These are phyloP conservation scores for Epicauta chinensis DNA, from an alignment of 1,140 invertebrate species.

Conservation along the genomic window DNA sequence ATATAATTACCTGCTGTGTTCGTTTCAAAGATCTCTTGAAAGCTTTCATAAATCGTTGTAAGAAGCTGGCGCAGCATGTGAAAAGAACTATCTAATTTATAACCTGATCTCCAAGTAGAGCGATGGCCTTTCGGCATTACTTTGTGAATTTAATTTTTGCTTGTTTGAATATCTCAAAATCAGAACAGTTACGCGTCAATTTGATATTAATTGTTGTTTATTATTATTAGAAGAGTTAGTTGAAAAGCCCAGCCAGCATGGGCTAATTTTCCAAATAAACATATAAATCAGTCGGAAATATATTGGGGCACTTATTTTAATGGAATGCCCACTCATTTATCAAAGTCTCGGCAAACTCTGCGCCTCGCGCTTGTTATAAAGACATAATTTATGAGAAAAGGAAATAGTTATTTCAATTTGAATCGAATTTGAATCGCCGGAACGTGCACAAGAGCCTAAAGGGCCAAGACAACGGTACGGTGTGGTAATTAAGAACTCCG, in stretches of 20 bases:
- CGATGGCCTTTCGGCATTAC: neutral
- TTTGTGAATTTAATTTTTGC: too few relatives aligned
- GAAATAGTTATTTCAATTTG: constrained; percentile 40
- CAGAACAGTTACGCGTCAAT: too few relatives aligned
- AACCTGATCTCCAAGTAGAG: neutral
- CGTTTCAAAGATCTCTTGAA: constrained; percentile 15
- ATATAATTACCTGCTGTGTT: constrained; percentile 18
- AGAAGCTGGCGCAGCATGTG: constrained; percentile 12
- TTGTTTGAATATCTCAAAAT: too few relatives aligned
- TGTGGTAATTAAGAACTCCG: constrained; percentile 33
- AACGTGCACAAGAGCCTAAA: constrained; percentile 32
- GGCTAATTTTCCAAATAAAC: constrained; percentile 34
- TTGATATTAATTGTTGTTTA: too few relatives aligned
- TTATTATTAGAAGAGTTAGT: too few relatives aligned
- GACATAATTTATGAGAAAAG: constrained; percentile 39
- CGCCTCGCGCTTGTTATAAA: constrained; percentile 28
- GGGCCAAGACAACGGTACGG: constrained; percentile 18
- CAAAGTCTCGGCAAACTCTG: constrained; percentile 28
- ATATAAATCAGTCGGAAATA: constrained; percentile 36
- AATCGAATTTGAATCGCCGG: constrained; percentile 25
- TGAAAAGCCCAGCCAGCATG: neutral
- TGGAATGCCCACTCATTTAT: constrained; percentile 38
- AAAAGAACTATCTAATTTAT: constrained; percentile 13
- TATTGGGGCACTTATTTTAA: constrained; percentile 40
- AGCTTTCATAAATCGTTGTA: constrained; percentile 13